Evolutionary conservation across 2,888 invertebrate genomes (phyloP), one percentile per base, ranked within the genome.

Genomic region (Amblyjoppa fuscipennis): DNA sequence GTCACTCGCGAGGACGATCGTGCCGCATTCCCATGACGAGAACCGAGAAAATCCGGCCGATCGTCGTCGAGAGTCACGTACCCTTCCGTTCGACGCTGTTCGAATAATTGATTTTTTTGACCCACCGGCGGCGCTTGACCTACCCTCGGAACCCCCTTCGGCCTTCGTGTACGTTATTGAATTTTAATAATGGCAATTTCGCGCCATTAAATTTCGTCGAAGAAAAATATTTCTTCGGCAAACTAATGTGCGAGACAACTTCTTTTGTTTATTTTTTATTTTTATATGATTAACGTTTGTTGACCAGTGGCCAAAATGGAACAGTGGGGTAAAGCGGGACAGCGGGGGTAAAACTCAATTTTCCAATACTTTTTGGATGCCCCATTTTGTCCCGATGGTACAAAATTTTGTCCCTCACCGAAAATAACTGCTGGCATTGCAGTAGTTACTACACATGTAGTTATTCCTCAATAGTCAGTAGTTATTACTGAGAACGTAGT

Each of bases 1-100:
- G 84, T 84, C 84, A 84, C 77, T 73, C 61, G n/a, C 73, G 51
- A 59, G 59, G 28, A 53, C 53, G 20, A 59, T 5, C 13, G 25
- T 28, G 59, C 28, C 59, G 59, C 9, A 59, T 59, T 59, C 59
- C 28, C 25, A 59, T 59, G 25, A 59, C 25, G 7, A 7, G 28
- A 59, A 11, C 11, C 25, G 28, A 11, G 41, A 41, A 41, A 68
- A 68, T 6, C 20, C 45, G 41, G 5, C 11, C 25, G 31, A 51
- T 28, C 9, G 11, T 13, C 59, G 7, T 28, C 25, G 1, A 28
- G 28, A 59, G 28, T 28, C 59, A 28, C 28, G 25, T 11, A 25
- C 25, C 25, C 28, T 59, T 49, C 45, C 45, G 59, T 59, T 59
- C 11, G 28, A 28, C 28, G 25, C 9, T 13, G 1, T 13, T 25